phyloP scores from a whole-genome alignment of 2,888 invertebrate genomes.

The Dione vanillae region DNA sequence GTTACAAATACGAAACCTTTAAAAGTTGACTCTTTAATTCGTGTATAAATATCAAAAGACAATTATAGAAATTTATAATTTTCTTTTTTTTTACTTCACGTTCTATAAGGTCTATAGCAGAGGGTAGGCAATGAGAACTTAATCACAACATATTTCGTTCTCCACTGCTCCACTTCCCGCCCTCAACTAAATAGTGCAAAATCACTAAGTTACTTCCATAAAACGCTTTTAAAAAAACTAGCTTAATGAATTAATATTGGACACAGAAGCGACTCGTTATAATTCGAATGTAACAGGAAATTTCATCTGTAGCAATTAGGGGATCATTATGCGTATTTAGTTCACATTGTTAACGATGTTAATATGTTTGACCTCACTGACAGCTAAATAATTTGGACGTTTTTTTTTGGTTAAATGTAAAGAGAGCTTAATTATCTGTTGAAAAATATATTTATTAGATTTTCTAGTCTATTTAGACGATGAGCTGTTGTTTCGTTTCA shows the following conservation, averaged over 20 bases:
- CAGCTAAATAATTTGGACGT: conserved; percentile 55
- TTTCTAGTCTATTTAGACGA: not conserved
- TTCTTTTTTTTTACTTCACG: no score
- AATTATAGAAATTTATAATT: no score
- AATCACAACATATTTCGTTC: no score
- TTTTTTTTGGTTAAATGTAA: conserved; percentile 17
- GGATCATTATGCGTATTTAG: conserved; percentile 64
- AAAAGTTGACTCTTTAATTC: not conserved
- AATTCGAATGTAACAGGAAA: conserved; percentile 44
- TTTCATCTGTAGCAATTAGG: conserved; percentile 53
- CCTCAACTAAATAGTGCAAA: no score
- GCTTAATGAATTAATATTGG: not conserved
- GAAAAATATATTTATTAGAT: not conserved
- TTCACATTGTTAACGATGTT: conserved; percentile 59
- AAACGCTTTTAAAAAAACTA: no score
- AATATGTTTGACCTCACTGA: conserved; percentile 60
- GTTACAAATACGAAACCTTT: not conserved
- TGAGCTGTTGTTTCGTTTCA: no score
- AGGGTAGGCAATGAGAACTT: no score
- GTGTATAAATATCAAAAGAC: not conserved
- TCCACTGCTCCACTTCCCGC: no score
- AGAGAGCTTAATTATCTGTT: not conserved
- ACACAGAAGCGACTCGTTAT: conserved; percentile 32
- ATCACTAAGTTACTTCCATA: not conserved
- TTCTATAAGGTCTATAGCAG: no score